Evolutionary conservation across 2,113 vertebrate genomes (phyloP).

Genomic region (Symphodus melops): DNA sequence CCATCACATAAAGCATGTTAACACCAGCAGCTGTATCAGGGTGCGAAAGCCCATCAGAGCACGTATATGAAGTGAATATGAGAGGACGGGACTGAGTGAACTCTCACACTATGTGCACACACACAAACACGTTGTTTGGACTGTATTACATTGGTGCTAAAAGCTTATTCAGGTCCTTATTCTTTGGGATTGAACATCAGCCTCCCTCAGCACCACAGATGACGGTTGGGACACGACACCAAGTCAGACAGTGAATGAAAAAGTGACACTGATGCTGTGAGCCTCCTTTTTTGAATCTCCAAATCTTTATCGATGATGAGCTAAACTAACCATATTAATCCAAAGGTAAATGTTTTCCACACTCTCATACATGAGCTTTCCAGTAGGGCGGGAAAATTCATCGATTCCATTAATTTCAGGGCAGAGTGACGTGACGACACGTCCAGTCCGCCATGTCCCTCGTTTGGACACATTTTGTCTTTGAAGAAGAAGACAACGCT

Average conservation of each 20-base stretch:
- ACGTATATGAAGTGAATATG: slow-evolving; percentile 58
- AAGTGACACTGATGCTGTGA: rapidly evolving
- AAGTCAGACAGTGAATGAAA: not conserved
- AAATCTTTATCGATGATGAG: too few species aligned
- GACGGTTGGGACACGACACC: slow-evolving; percentile 44
- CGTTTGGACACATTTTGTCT: too few species aligned
- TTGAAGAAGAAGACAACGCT: too few species aligned
- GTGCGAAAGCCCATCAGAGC: slow-evolving; percentile 74
- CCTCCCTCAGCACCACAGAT: slow-evolving; percentile 1
- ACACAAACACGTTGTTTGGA: slow-evolving; percentile 43
- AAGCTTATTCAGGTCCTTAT: slow-evolving; percentile 76
- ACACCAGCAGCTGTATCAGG: slow-evolving; percentile 59
- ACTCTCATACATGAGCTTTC: too few species aligned
- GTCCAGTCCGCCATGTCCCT: too few species aligned
- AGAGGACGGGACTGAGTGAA: slow-evolving; percentile 47
- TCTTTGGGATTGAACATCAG: slow-evolving; percentile 24
- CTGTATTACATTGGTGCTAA: slow-evolving; percentile 74
- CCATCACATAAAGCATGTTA: slow-evolving; percentile 67
- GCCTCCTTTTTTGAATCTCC: too few species aligned
- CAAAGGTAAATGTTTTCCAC: too few species aligned
- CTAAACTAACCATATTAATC: too few species aligned
- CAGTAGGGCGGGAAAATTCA: too few species aligned
- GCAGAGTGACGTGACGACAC: too few species aligned
- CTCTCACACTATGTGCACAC: slow-evolving; percentile 18
- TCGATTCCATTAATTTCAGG: too few species aligned